Evolutionary conservation across 2,888 invertebrate genomes (phyloP), one percentile per base, ranked within the genome.

Genomic region (Cyaniris semiargus): DNA sequence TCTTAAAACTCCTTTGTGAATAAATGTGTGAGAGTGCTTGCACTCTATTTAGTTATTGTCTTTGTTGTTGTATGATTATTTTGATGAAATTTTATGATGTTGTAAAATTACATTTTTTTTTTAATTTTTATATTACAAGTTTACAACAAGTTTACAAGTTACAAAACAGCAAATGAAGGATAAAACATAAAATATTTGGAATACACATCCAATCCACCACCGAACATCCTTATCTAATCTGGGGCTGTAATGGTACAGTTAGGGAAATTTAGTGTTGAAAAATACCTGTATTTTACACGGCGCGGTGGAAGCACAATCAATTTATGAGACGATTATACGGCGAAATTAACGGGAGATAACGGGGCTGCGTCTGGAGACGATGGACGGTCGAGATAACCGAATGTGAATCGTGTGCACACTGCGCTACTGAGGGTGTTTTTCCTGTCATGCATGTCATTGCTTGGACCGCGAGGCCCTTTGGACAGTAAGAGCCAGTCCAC

Each of bases 341-440:
- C 86, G 85, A 89, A 90, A 90, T 92, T 92, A 91, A 89, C 89
- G 88, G 83, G 84, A 91, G 92, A 92, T 91, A 91, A 90, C 81
- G 82, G 86, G 86, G 87, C 88, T 90, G 85, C 90, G 89, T 90
- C 90, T 90, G 89, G 90, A 87, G 88, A 87, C 88, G 90, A 88
- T 89, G 89, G 87, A 85, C 85, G 84, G 83, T 83, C 82, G 83
- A 89, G 92, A 92, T 92, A 92, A 89, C 86, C 85, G 86, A 89
- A 91, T 90, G 87, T 92, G 27, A 15, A 66, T 27, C 27, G 15
- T 15, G 66, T 66, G 15, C 66, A 7, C 66, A 66, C 27, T 27
- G 21, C 60, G 60, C 4, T 10, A 60, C 60, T 53, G 4, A 58
- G 58, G 21, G 53, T n/a, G n/a, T 27, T 27, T 27, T 27, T 27